These are phyloP conservation scores for Neotoxoptera formosana DNA, from an alignment of 1,140 invertebrate genomes.

Conservation along the genomic window DNA sequence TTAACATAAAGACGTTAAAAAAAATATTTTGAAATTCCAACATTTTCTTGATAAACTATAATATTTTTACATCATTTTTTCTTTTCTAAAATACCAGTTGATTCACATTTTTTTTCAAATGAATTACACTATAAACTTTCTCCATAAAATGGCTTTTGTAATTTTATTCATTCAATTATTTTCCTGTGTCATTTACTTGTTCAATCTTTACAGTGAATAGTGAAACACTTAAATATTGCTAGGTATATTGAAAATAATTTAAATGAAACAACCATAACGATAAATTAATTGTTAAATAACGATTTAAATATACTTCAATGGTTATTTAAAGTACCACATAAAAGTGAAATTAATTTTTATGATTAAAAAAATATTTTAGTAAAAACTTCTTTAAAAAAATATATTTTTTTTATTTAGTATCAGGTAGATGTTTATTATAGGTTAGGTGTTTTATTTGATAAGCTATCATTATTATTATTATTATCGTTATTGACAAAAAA, in stretches of 20 bases:
- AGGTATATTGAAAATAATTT: neutral
- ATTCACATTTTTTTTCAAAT: neutral
- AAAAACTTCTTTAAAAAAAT: neutral
- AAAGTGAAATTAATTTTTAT: neutral
- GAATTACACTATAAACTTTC: neutral
- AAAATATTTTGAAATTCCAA: neutral
- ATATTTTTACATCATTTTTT: neutral
- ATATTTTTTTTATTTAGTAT: neutral
- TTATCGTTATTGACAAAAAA: no score
- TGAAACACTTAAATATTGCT: neutral
- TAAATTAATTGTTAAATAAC: neutral
- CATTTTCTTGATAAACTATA: neutral
- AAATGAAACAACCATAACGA: constrained; percentile 29
- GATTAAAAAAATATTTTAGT: neutral
- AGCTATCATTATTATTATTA: no score
- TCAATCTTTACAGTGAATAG: neutral
- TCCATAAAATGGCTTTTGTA: neutral
- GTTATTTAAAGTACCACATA: neutral
- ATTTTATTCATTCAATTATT: neutral
- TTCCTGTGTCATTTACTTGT: neutral
- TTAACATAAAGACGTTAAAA: neutral
- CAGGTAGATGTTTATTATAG: neutral
- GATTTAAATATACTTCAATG: neutral
- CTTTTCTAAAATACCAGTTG: neutral
- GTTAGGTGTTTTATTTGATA: neutral